Evolutionary conservation across 1,140 invertebrate genomes (phyloP).

Genomic region (Drosophila repleta): DNA sequence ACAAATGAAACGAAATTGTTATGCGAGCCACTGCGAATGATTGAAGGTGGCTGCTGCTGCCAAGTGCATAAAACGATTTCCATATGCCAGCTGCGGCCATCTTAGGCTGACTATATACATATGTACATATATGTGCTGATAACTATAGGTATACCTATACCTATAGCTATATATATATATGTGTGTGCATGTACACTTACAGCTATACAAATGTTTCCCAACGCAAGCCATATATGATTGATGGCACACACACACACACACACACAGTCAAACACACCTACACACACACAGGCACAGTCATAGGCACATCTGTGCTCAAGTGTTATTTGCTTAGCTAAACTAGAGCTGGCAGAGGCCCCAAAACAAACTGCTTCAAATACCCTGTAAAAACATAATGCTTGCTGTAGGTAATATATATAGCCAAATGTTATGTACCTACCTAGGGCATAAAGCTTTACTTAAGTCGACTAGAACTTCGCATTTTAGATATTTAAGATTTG

Average conservation of each 20-base stretch:
- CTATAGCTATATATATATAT: too few species aligned
- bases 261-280: neutral
- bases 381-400: neutral
- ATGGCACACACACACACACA: conserved; percentile 17
- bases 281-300: neutral
- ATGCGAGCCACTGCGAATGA: neutral
- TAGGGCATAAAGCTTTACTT: too few species aligned
- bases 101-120: neutral
- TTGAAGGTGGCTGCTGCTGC: conserved; percentile 15
- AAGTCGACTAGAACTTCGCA: too few species aligned
- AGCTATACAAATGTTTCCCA: conserved; percentile 1
- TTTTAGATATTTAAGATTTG: too few species aligned
- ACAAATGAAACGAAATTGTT: conserved; percentile 29
- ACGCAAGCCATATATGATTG: conserved; percentile 32
- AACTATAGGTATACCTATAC: too few species aligned
- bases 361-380: neutral
- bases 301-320: neutral
- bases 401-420: neutral
- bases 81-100: conserved; percentile 20
- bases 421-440: too few species aligned
- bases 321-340: conserved; percentile 1
- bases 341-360: neutral
- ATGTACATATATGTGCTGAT: neutral
- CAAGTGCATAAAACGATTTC: conserved; percentile 41
- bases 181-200: too few species aligned